Percentiles rank a stretch among this genome's conserved stretches.
phyloP scores from a whole-genome alignment of 2,888 invertebrate genomes.

The Phoenoteleia sp. region DNA sequence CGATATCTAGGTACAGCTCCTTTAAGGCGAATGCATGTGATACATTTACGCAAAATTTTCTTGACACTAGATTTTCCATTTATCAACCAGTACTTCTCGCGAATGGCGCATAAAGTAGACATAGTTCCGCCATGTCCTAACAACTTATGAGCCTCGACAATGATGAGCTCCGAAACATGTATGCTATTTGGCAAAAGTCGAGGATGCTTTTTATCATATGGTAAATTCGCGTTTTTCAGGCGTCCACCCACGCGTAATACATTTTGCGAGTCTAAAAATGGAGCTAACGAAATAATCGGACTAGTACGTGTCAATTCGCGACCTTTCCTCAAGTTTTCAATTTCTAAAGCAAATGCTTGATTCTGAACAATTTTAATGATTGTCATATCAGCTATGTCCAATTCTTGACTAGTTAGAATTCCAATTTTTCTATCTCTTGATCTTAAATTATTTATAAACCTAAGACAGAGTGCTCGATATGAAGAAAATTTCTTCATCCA shows the following conservation, averaged over 20 bases:
- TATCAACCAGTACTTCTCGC: not conserved
- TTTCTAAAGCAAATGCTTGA: not conserved
- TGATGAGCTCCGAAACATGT: not conserved
- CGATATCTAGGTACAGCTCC: slow-evolving; percentile 23
- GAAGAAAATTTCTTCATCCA: too few species aligned
- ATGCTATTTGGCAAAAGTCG: not conserved
- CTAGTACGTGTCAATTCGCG: too few species aligned
- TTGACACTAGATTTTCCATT: not conserved
- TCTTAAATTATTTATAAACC: too few species aligned
- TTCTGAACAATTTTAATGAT: slow-evolving; percentile 1
- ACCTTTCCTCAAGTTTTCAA: not conserved
- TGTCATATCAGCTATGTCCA: not conserved
- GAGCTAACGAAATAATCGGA: too few species aligned
- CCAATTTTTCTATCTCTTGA: too few species aligned
- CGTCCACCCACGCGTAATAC: too few species aligned
- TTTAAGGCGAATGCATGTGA: slow-evolving; percentile 65
- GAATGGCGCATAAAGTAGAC: slow-evolving; percentile 2
- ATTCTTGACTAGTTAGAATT: not conserved
- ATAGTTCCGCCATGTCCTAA: not conserved
- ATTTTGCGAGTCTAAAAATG: too few species aligned
- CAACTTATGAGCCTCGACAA: not conserved
- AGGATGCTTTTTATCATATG: not conserved
- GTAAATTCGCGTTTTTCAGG: too few species aligned
- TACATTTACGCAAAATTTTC: slow-evolving; percentile 26
- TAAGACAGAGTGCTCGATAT: too few species aligned